Evolutionary conservation across 2,113 vertebrate genomes (phyloP), one percentile per base, ranked within the genome.

Genomic region (Ceyx margarethae): DNA sequence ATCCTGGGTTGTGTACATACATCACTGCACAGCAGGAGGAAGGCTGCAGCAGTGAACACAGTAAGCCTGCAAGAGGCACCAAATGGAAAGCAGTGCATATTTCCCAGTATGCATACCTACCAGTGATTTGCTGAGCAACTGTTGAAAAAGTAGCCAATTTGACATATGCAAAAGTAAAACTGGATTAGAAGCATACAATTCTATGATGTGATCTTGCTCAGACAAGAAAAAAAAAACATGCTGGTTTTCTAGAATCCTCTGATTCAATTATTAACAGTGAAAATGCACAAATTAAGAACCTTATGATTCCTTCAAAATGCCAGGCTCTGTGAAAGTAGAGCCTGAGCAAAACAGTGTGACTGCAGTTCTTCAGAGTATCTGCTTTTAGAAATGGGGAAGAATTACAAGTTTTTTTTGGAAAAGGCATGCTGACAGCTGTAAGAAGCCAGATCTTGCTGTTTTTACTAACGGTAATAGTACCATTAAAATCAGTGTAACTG

Each of bases 401-500:
- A 75, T 53, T 33, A 37, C 31, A 57, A 65, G 21, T 16, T 3
- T 91, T 87, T 82, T 14, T 58, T 66, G 26, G 40, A 62, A 50
- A 86, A 86, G 5, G 15, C 42, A 62, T 50, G 6, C 46, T 87
- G 64, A 67, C 58, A 81, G 26, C 54, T 66, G 15, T 72, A 78
- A 85, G 57, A 75, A 73, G 22, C 17, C 43, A 79, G 42, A 71
- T 65, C 15, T 83, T 83, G 3, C 57, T 65, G 56, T 21, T 33
- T 90, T 45, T 68, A 21, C 42, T 81, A 21, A 77, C 79, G 43
- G 64, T 90, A 91, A 74, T n/a, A 50, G 31, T 46, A 22, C 11
- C 54, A 67, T 91, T 94, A 71, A 94, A 91, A 87, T 89, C 42
- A 94, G 43, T 71, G 33, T 50, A 93, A 87, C 45, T 78, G 37